A percentile compares a stretch with the other conserved stretches of the same genome.
These are phyloP conservation scores for Drosophila limbata DNA, from an alignment of 2,888 invertebrate species.

Conservation along the genomic window DNA sequence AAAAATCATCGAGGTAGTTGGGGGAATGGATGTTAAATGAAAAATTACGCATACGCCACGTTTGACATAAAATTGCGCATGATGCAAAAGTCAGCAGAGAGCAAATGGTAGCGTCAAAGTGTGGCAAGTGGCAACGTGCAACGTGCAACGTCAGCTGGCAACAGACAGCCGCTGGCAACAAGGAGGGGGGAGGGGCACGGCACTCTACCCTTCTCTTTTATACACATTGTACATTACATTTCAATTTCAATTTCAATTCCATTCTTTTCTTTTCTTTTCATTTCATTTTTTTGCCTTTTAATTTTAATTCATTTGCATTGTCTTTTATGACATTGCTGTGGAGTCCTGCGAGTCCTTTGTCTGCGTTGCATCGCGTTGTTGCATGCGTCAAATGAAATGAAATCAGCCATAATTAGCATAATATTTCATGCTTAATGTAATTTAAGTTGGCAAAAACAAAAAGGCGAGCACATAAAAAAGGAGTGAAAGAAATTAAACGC, in stretches of 20 bases:
- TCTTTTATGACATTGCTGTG: constrained; percentile 57
- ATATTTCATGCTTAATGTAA: constrained; percentile 81
- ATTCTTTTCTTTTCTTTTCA: constrained; percentile 22
- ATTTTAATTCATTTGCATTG: constrained; percentile 82
- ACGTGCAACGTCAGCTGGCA: constrained; percentile 52
- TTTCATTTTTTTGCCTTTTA: constrained; percentile 61
- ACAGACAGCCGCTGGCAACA: constrained; percentile 32
- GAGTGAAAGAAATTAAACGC: constrained; percentile 35
- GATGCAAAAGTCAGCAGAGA: constrained; percentile 49
- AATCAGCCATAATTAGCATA: constrained; percentile 80
- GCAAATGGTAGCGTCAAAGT: constrained; percentile 53
- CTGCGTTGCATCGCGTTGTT: constrained; percentile 13
- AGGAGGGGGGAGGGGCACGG: constrained; percentile 1
- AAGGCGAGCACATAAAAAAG: constrained; percentile 7
- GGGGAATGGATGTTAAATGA: constrained; percentile 34
- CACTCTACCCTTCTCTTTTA: not conserved
- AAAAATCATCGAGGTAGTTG: constrained; percentile 30
- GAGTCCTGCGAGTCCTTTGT: constrained; percentile 30
- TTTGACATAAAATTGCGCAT: constrained; percentile 71
- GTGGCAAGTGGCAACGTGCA: constrained; percentile 29
- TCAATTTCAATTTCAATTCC: constrained; percentile 66
- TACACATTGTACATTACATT: constrained; percentile 71
- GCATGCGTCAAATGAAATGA: constrained; percentile 62
- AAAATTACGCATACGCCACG: constrained; percentile 78
- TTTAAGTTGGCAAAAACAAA: constrained; percentile 71